Evolutionary conservation across 1,140 invertebrate genomes (phyloP), one percentile per base, ranked within the genome.

Genomic region (Drosophila nannoptera): DNA sequence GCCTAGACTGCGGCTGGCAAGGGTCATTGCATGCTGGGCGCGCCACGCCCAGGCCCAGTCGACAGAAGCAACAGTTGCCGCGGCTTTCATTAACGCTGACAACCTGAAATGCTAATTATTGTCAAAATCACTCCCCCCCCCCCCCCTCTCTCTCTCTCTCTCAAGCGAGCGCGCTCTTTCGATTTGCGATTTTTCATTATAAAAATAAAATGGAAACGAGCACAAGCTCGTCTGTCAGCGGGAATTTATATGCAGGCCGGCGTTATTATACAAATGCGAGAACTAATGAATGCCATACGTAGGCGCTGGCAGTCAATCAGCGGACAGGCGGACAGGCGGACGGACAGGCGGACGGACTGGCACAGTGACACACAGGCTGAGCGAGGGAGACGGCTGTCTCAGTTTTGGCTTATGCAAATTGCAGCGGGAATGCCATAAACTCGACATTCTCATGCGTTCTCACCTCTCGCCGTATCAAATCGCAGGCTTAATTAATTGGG

Each of bases 51-150:
- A 8, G 58, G 48, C 55, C 49, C 54, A 61, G 38, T 48, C 56
- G 54, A 60, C 43, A 65, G 56, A 42, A 31, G 53, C 61, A 16
- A 60, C 63, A 67, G 29, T 71, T 53, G 59, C 38, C 14, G 56
- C 67, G 29, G 59, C 75, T 87, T 87, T 88, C 80, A 88, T 87
- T 86, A 88, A 78, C 83, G 83, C 66, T 88, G 87, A 88, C 87
- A 88, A 88, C 80, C 87, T 88, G 87, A 88, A 88, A 88, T 88
- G 87, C 83, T 88, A 88, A 88, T 88, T 88, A 88, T 88, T 88
- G 87, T 88, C 87, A 88, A 88, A 88, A 88, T 88, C 87, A 88
- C 88, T 88, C 3, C 22, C 3, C 22, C 3, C 22, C 22, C 22
- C 3, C 22, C 3, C 22, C 3, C 22, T 22, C 22, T 22, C 22